Evolutionary conservation across 2,888 invertebrate genomes (phyloP), one percentile per base, ranked within the genome.

Genomic region (Torymus auratus): DNA sequence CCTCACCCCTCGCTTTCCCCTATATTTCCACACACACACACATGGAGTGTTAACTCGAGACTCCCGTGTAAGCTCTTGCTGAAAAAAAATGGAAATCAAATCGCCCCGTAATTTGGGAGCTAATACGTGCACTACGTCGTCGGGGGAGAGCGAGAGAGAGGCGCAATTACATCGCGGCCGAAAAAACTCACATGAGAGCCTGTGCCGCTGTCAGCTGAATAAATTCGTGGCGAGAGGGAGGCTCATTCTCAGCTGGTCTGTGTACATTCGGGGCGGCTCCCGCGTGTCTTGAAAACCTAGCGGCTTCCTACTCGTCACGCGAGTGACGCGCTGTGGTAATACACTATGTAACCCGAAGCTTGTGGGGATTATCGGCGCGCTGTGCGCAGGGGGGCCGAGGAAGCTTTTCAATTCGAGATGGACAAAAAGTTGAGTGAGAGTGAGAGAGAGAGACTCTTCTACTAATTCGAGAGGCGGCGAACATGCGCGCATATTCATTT

Each of bases 21-120:
- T 41, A 41, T 28, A 28, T 7, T 1, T 41, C 7, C 7, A 5
- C 7, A 41, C 28, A 28, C 28, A 28, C 28, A 28, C 7, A 41
- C 41, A 41, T 41, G 41, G 41, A 65, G 13, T 65, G 65, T 65
- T 73, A 56, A 56, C 62, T 65, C 41, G 28, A 55, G 55, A 28
- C 55, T 41, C 7, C 20, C 41, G 52, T 28, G 55, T 55, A 60
- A 55, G 83, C 84, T 82, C 76, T 81, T 82, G 2, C 15, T 7
- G 10, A 13, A 80, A 84, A 85, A 65, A 68, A 67, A 14, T 65
- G 72, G 58, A 17, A 78, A 72, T 72, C 67, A 68, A 78, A 78
- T 70, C 17, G 52, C 7, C 14, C 60, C 28, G 10, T 53, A 58
- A 78, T 73, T 73, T 72, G 68, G 73, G 41, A 69, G 62, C 68